Evolutionary conservation across 2,113 vertebrate genomes (phyloP).

Genomic region (Leucopsar rothschildi): DNA sequence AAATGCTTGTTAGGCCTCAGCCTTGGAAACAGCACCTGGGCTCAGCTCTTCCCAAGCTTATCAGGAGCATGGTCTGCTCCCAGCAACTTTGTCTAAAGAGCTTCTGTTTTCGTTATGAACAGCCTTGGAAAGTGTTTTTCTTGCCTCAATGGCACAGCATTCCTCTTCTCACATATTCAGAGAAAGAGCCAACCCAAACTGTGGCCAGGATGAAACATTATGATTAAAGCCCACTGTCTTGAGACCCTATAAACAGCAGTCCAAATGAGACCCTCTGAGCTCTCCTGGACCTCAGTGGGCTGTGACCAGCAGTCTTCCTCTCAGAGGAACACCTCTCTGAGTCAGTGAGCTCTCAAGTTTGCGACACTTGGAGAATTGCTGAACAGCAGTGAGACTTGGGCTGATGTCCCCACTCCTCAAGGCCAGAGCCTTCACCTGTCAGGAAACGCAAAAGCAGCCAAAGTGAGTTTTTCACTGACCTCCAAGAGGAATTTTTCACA

Average conservation of each 20-base stretch:
- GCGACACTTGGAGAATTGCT: background rate
- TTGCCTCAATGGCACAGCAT: background rate
- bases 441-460: background rate
- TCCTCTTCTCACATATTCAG: background rate
- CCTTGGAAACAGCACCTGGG: background rate
- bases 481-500: background rate
- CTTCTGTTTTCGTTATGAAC: background rate
- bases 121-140: background rate
- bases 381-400: fast-evolving
- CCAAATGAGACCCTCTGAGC: background rate
- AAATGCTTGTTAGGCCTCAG: background rate
- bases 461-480: background rate
- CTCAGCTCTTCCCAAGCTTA: background rate
- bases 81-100: background rate
- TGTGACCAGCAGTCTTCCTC: background rate
- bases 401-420: background rate
- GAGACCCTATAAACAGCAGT: fast-evolving
- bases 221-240: background rate
- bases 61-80: background rate
- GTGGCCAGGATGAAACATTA: background rate
- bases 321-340: background rate
- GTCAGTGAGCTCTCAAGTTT: background rate
- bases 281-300: background rate
- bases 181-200: background rate
- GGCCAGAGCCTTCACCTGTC: background rate